Conservation (phyloP, 2,797 vertebrate genomes). For the Aeoliscus strigatus region DNA sequence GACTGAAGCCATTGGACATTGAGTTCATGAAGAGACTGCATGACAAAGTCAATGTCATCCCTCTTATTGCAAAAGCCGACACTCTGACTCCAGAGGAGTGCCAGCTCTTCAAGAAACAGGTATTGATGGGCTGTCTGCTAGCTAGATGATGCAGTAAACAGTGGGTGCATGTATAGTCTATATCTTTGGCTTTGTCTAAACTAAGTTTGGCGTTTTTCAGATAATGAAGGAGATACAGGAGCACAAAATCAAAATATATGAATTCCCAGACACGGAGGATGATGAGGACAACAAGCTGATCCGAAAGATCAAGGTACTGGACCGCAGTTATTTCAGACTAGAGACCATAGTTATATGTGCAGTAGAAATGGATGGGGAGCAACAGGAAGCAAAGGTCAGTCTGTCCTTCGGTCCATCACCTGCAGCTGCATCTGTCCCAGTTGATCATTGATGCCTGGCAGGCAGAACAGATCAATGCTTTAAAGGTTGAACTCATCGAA, state of each 20-base stretch:
- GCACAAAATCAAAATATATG: conserved; percentile 99
- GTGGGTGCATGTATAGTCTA: too few relatives aligned
- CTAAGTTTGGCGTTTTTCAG: too few relatives aligned
- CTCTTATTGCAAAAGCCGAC: conserved; percentile 98
- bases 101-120: conserved; percentile 99
- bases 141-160: too few relatives aligned
- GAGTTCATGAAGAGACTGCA: conserved; percentile 99
- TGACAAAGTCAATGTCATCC: conserved; percentile 99
- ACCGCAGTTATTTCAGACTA: too few relatives aligned
- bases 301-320: conserved; percentile 97
- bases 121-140: too few relatives aligned
- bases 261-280: conserved; percentile 96
- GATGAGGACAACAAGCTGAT: conserved; percentile 97
- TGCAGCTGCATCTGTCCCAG: not conserved
- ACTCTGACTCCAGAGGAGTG: conserved; percentile 98
- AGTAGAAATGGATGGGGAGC: too few relatives aligned
- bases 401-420: conserved; percentile 6
- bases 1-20: conserved; percentile 98
- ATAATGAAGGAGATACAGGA: conserved; percentile 99
- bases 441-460: conserved; percentile 2
- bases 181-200: too few relatives aligned
- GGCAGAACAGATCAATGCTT: conserved; percentile 9
- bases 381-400: not conserved
- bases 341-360: too few relatives aligned
- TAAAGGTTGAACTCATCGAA: conserved; percentile 17